These are phyloP conservation scores for Calycopis cecrops DNA, from an alignment of 1,140 invertebrate species.

Conservation along the genomic window DNA sequence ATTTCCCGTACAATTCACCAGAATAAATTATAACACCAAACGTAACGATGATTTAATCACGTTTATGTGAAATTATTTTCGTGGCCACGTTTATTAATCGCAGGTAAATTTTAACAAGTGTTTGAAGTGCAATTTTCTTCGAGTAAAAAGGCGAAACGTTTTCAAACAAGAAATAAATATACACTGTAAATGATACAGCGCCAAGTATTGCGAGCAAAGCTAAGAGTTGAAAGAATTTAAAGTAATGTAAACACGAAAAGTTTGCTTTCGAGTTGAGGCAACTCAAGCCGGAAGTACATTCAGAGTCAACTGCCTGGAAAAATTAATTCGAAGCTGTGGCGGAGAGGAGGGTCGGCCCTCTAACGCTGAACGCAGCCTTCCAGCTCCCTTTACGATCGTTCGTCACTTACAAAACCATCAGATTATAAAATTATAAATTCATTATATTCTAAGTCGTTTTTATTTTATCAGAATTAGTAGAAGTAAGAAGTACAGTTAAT, in stretches of 20 bases:
- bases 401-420: constrained; percentile 7
- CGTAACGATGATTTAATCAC: neutral
- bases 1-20: constrained; percentile 11
- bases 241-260: constrained; percentile 70
- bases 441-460: neutral
- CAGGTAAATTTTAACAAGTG: constrained; percentile 38
- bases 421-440: constrained; percentile 6
- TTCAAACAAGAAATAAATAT: constrained; percentile 55
- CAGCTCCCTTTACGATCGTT: constrained; percentile 36
- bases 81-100: neutral
- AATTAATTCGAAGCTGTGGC: constrained; percentile 61
- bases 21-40: neutral
- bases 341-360: constrained; percentile 38
- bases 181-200: constrained; percentile 52
- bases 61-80: too few species aligned
- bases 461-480: too few species aligned
- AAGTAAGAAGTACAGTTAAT: too few species aligned
- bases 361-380: constrained; percentile 29
- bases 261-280: constrained; percentile 67
- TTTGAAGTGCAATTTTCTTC: constrained; percentile 44
- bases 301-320: constrained; percentile 68
- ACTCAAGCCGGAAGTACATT: constrained; percentile 65
- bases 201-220: constrained; percentile 57
- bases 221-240: constrained; percentile 66
- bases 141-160: constrained; percentile 45